Base-by-base conservation (phyloP, 2,888 invertebrate species). In the Glaucopsyche alexis region DNA sequence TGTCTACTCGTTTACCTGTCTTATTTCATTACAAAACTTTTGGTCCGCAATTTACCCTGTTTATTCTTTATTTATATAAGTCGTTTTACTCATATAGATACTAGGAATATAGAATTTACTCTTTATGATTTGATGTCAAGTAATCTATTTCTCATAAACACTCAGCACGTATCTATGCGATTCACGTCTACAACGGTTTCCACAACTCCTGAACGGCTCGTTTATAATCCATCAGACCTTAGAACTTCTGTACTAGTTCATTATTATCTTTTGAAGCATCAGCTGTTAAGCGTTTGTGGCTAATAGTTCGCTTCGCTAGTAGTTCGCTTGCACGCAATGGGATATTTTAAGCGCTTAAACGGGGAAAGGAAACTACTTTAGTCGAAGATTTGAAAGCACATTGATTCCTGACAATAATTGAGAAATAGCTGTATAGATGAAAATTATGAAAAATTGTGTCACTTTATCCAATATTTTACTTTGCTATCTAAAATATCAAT, bases 121-220 rank as follows among this genome's bases (percentile, higher is more conserved):
- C 16, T 19, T 11, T 55, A 65, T 65, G 0, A 5, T 14, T 65
- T 65, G 38, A 65, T 65, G 40, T 38, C 3, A 65, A 40, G 65
- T 38, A 65, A 65, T 65, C 65, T 40, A 65, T 38, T 40, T 65
- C 65, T 65, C 65, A 40, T 65, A 40, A 65, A n/a, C 55, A 9
- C 16, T 19, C 19, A 11, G 40, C 65, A 13, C 65, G 13, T 42
- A 42, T 50, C 2, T 65, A 40, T 38, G 14, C 64, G 29, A 65
- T n/a, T 40, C 65, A 65, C 64, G 50, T n/a, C 50, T n/a, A 13
- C 50, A 13, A 29, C n/a, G 38, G 11, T 40, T 65, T 40, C 14
- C 65, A 55, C 9, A 52, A 1, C 29, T 14, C 64, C 14, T 6
- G 38, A 65, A 7, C 14, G 65, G 14, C 65, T 65, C 65, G 65